A percentile compares a stretch with the other conserved stretches of the same genome.
Conservation (phyloP, 2,797 vertebrate species). For the Parauchenoglanis punctatus region DNA sequence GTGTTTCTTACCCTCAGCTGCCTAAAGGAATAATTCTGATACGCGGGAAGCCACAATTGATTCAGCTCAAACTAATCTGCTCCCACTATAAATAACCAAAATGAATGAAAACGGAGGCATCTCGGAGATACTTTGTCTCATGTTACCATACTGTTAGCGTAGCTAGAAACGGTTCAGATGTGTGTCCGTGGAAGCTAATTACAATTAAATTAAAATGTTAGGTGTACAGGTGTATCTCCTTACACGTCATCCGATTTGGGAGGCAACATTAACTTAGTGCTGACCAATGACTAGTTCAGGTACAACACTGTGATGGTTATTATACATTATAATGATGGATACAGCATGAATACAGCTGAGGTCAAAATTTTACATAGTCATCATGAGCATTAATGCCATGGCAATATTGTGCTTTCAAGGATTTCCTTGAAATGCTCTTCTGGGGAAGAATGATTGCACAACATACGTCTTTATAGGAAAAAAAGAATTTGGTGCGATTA, state of each 20-base stretch:
- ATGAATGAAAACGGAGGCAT: background rate
- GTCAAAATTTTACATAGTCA: too few species aligned
- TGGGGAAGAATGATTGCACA: too few species aligned
- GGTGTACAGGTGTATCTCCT: constrained; percentile 11
- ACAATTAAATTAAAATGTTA: background rate
- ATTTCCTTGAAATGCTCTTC: too few species aligned
- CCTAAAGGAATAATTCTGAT: background rate
- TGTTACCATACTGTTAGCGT: constrained; percentile 9
- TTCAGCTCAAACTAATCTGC: background rate
- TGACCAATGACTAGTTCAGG: background rate
- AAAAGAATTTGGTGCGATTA: too few species aligned
- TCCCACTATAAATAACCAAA: background rate
- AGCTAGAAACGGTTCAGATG: background rate
- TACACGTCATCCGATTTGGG: background rate
- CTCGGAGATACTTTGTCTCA: constrained; percentile 2
- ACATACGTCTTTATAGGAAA: too few species aligned
- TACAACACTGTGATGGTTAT: background rate
- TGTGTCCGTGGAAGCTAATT: constrained; percentile 4
- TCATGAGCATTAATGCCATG: too few species aligned
- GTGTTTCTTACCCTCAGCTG: background rate
- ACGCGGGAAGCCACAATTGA: too few species aligned
- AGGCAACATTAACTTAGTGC: background rate
- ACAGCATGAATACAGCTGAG: background rate
- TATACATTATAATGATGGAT: background rate
- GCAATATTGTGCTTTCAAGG: too few species aligned